Conservation (phyloP, 2,797 vertebrate genomes). For the Salarias fasciatus region DNA sequence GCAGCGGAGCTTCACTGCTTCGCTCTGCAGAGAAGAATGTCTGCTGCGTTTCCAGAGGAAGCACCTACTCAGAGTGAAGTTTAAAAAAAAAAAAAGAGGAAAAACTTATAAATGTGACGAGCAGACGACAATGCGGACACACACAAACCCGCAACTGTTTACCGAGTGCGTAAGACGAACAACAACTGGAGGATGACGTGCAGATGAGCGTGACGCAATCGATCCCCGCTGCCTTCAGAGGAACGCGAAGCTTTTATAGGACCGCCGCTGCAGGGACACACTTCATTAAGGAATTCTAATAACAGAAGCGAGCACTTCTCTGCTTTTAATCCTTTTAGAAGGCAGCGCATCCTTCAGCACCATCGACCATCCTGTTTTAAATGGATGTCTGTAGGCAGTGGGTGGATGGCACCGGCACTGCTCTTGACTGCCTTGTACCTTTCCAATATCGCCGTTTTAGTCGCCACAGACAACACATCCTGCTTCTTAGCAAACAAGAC, state of each 20-base stretch:
- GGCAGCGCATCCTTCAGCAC: constrained; percentile 24
- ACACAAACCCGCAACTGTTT: constrained; percentile 3
- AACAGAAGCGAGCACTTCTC: constrained; percentile 9
- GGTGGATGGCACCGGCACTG: constrained; percentile 11
- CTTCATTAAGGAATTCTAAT: constrained; percentile 31
- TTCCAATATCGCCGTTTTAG: constrained; percentile 24
- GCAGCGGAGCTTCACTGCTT: constrained; percentile 46
- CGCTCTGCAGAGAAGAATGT: constrained; percentile 46
- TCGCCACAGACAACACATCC: constrained; percentile 25
- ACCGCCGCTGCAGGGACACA: constrained; percentile 3
- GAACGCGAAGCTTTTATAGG: constrained; percentile 1
- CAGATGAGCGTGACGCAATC: constrained; percentile 20
- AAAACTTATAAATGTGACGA: constrained; percentile 18
- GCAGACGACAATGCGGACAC: neutral
- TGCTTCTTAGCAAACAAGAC: constrained; percentile 26
- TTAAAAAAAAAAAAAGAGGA: constrained; percentile 12
- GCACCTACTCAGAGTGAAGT: constrained; percentile 12
- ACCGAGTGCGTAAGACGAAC: constrained; percentile 3
- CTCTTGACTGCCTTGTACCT: constrained; percentile 33
- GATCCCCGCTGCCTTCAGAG: constrained; percentile 17
- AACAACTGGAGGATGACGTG: constrained; percentile 14
- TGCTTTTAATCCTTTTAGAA: constrained; percentile 44
- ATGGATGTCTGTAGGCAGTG: constrained; percentile 17
- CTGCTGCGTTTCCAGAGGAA: constrained; percentile 25
- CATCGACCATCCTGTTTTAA: constrained; percentile 35